Conservation (phyloP, 2,888 invertebrate genomes). For the Ferdinandea cuprea region DNA sequence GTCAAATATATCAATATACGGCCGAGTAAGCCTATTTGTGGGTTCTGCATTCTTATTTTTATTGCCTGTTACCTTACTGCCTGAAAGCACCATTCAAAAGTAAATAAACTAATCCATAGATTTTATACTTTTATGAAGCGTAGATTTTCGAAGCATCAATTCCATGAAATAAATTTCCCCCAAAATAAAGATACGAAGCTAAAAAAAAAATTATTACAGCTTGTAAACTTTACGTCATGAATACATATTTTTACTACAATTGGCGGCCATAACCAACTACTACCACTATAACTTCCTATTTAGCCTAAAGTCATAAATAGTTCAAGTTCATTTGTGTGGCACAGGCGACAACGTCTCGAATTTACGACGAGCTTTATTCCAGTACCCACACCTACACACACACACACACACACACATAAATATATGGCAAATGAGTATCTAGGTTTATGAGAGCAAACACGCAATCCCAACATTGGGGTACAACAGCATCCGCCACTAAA, state of each 20-base stretch:
- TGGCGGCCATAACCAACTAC: slow-evolving; percentile 9
- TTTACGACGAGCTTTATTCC: slow-evolving; percentile 44
- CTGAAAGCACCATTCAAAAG: too few relatives aligned
- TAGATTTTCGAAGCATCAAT: too few relatives aligned
- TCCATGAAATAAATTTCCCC: too few relatives aligned
- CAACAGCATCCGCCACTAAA: slow-evolving; percentile 16
- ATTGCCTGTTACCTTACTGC: too few relatives aligned
- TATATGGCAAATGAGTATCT: slow-evolving; percentile 14
- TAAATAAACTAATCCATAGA: too few relatives aligned
- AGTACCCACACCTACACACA: too few relatives aligned
- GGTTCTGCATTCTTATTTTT: too few relatives aligned
- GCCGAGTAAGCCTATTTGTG: too few relatives aligned
- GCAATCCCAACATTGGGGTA: not conserved
- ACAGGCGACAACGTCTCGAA: slow-evolving; percentile 38
- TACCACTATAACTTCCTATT: slow-evolving; percentile 19
- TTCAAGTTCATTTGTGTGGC: slow-evolving; percentile 44
- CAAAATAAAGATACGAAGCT: too few relatives aligned
- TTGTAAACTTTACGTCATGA: not conserved
- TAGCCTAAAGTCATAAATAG: slow-evolving; percentile 36
- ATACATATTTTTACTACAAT: slow-evolving; percentile 4
- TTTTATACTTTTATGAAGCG: too few relatives aligned
- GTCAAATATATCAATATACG: too few relatives aligned
- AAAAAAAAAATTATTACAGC: not conserved
- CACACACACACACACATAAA: too few relatives aligned
- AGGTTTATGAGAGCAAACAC: slow-evolving; percentile 37